Percentiles rank a stretch among this genome's conserved stretches.
phyloP scores from a whole-genome alignment of 2,888 invertebrate species.

The Priocnemis perturbator region DNA sequence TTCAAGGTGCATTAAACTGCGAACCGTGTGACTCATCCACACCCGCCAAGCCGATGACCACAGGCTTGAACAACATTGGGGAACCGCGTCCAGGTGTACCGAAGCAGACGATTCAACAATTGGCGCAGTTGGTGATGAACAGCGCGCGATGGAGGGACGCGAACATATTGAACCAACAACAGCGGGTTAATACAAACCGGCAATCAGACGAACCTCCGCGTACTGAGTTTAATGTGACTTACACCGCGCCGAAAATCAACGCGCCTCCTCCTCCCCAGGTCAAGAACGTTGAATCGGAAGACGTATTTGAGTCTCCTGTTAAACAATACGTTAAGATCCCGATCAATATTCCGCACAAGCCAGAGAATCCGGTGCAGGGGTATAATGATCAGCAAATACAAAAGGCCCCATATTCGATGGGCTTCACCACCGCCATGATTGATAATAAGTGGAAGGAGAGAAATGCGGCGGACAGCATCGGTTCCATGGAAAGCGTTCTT shows the following conservation, averaged over 20 bases:
- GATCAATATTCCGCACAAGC: neutral
- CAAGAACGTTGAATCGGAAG: too few relatives aligned
- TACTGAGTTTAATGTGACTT: neutral
- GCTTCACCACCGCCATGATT: slow-evolving; percentile 51
- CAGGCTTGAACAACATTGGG: slow-evolving; percentile 18
- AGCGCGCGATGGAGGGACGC: slow-evolving; percentile 69
- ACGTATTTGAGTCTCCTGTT: neutral
- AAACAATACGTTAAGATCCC: too few relatives aligned
- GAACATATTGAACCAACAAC: slow-evolving; percentile 30
- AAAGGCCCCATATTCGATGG: slow-evolving; percentile 46
- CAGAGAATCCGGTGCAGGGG: neutral
- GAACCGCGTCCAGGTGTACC: slow-evolving; percentile 39
- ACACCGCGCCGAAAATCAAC: neutral
- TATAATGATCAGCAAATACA: slow-evolving; percentile 8
- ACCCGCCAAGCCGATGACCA: slow-evolving; percentile 60
- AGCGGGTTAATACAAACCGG: neutral
- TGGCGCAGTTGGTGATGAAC: slow-evolving; percentile 71
- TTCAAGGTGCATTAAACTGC: slow-evolving; percentile 36
- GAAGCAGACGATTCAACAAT: slow-evolving; percentile 69
- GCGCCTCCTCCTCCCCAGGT: neutral
- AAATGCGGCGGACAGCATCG: slow-evolving; percentile 8
- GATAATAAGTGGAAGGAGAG: slow-evolving; percentile 19
- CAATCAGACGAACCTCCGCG: slow-evolving; percentile 15
- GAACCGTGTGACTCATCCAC: slow-evolving; percentile 68
- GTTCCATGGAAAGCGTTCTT: slow-evolving; percentile 21